Evolutionary conservation across 2,113 vertebrate genomes (phyloP).

Genomic region (Pachycephala philippinensis): DNA sequence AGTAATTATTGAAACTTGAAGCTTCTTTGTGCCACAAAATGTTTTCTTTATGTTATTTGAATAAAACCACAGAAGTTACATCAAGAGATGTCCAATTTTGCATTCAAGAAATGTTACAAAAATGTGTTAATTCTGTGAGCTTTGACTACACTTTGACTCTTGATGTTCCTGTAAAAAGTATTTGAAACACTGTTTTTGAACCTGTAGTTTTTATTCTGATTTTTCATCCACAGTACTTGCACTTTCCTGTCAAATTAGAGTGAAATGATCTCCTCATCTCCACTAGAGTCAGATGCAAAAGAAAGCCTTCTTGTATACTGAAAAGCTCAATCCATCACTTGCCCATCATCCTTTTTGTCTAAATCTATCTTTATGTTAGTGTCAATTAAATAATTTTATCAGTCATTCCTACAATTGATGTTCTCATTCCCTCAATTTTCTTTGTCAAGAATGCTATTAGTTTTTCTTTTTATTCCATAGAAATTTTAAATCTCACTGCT

Average conservation of each 20-base stretch:
- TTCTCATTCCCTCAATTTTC: not conserved
- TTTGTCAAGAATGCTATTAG: not conserved
- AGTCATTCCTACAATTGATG: not conserved
- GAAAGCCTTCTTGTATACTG: not conserved
- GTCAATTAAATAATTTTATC: not conserved
- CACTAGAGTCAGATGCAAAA: not conserved
- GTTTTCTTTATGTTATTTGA: not conserved
- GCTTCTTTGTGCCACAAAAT: not conserved
- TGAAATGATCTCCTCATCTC: not conserved
- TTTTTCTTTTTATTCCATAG: not conserved
- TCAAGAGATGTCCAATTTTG: not conserved
- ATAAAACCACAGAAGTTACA: not conserved
- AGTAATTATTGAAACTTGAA: not conserved
- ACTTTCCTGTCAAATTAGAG: not conserved
- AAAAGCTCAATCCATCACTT: not conserved
- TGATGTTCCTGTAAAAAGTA: not conserved
- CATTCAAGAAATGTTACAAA: not conserved
- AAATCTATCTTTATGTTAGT: not conserved
- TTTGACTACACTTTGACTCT: not conserved
- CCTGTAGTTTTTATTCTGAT: not conserved
- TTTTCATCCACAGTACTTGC: not conserved
- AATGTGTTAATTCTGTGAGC: not conserved
- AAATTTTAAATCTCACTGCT: not conserved
- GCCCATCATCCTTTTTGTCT: not conserved
- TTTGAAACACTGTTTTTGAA: not conserved